Evolutionary conservation across 2,797 vertebrate genomes (phyloP), one percentile per base, ranked within the genome.

Genomic region (Morelia viridis): DNA sequence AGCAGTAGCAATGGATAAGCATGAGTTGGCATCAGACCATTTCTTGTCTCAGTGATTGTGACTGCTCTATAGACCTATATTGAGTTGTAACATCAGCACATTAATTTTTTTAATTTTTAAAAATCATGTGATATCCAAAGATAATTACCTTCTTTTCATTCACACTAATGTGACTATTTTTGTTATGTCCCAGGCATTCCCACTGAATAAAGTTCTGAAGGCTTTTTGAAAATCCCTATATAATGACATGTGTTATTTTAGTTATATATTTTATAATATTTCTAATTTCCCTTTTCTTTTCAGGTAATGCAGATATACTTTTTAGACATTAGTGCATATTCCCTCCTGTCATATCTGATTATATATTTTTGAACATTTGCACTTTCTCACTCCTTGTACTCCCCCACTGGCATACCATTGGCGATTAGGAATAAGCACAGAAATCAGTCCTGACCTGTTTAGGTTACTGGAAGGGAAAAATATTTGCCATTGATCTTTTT

Each of bases 231-330:
- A 1, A 41, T 76, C 17, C 7, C 35, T 10, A 11, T 6, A 4
- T 53, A 35, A 24, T 35, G 26, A n/a, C 46, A 56, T 46, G 12
- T 31, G 10, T 31, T 90, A n/a, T 83, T 90, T 91, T 65, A 91
- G 83, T 56, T 84, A 85, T 84, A 84, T 26, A 19, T 71, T 76
- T 76, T 22, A 41, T 1, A 65, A n/a, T 90, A 11, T 90, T 10
- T 93, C 71, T 93, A 58, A 94, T 93, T 60, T 91, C 56, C 0
- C 50, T 26, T 91, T 58, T 68, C 57, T 24, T 64, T 93, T 93
- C 24, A 68, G 93, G 93, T 90, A 53, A n/a, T 89, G 17, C 65
- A 91, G 17, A 76, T 15, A 5, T 61, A 22, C 61, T 46, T n/a
- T 58, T 13, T 1, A 87, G 46, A 50, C 65, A 56, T 65, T 3